These are phyloP conservation scores for Mus musculus DNA, from an alignment of 2,113 vertebrate genomes.

Conservation along the genomic window GRCm39 chr11:57603001-57603500, in stretches of 20 bases:
- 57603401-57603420: background rate
- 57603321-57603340: background rate
- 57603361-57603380: background rate
- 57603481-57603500: background rate
- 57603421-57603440: rapidly evolving
- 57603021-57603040: background rate
- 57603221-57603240: background rate
- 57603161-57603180: background rate
- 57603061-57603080: too few species aligned
- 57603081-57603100: too few species aligned
- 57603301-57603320: background rate
- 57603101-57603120: background rate
- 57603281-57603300: background rate
- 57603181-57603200: background rate
- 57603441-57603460: background rate
- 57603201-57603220: background rate
- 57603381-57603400: background rate
- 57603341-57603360: background rate
- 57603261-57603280: background rate
- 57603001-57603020: background rate
- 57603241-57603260: background rate
- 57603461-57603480: background rate
- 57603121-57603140: background rate
- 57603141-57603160: background rate
- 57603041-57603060: slow-evolving; percentile 14